Evolutionary conservation across 1,140 invertebrate genomes (phyloP), one percentile per base, ranked within the genome.

Genomic region (Drosophila santomea): DNA sequence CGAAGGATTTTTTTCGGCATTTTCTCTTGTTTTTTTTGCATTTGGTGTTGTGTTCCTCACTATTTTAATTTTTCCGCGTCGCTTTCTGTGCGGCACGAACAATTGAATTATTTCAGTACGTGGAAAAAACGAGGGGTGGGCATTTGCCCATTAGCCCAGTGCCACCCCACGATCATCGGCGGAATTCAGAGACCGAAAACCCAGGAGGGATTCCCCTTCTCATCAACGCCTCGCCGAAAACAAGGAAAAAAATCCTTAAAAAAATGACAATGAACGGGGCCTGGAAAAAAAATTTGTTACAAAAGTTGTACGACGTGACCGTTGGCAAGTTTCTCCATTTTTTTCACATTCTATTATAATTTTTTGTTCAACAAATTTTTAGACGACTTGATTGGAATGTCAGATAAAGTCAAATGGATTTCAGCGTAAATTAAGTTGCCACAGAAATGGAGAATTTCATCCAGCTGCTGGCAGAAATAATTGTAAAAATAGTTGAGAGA

Each of bases 401-500:
- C 79, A 91, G 89, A 91, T 91, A 91, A 91, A 91, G 89, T 91
- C 89, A 91, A 91, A 91, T 83, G 89, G 89, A 90, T 89, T 91
- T 91, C 79, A 90, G 73, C 84, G 90, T 78, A 84, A 91, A 91
- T 89, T 91, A 85, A 90, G 85, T 81, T 90, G 79, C 84, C 73
- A 61, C 59, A 78, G 52, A 89, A 77, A 83, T 78, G 62, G 82
- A 72, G 69, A 57, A 66, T 36, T 68, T 73, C 59, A 52, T 52
- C 52, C 69, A 77, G 67, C 81, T 73, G 76, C 64, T 60, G 59
- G 45, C 56, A 55, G 59, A 45, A 67, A 45, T 68, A 7, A 28
- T 4, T 3, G 38, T 28, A 15, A 28, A 10, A 28, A 28, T 28
- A 15, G 6, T 14, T 11, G 5, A 12, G 12, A 7, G 45, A 39